Conservation (phyloP, 2,113 vertebrate species). For the Circaetus gallicus region DNA sequence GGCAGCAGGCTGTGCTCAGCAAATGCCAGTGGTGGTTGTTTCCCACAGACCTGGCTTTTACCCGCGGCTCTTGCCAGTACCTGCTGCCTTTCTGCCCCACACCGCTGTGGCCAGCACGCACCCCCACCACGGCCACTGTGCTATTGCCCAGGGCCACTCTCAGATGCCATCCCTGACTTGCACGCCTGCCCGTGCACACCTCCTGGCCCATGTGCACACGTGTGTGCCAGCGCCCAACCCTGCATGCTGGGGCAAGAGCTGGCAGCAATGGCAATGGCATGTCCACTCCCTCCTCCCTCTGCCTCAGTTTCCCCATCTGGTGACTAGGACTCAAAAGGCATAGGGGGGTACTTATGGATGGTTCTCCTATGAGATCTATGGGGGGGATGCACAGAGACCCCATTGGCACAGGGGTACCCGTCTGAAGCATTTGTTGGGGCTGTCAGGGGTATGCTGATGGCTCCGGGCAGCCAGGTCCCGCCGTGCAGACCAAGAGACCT, state of each 20-base stretch:
- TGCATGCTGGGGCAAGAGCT: fast-evolving
- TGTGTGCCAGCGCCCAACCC: neutral
- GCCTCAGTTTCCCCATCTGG: neutral
- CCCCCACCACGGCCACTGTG: fast-evolving
- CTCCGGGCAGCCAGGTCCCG: neutral
- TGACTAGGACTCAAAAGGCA: neutral
- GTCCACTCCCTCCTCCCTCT: neutral
- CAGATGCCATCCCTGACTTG: fast-evolving
- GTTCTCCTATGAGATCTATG: neutral
- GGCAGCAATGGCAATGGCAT: neutral
- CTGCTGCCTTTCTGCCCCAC: neutral
- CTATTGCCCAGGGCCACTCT: neutral
- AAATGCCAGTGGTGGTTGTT: neutral
- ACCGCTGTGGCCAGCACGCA: fast-evolving
- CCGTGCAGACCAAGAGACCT: neutral
- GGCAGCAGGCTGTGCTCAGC: neutral
- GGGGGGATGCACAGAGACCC: neutral
- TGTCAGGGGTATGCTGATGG: neutral
- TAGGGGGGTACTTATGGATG: fast-evolving
- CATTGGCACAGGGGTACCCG: neutral
- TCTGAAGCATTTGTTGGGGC: neutral
- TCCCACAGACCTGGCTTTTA: neutral
- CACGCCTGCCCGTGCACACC: fast-evolving
- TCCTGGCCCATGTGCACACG: fast-evolving
- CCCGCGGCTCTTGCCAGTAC: fast-evolving